These are phyloP conservation scores for Amiota communis DNA, from an alignment of 2,888 invertebrate genomes.

Conservation along the genomic window DNA sequence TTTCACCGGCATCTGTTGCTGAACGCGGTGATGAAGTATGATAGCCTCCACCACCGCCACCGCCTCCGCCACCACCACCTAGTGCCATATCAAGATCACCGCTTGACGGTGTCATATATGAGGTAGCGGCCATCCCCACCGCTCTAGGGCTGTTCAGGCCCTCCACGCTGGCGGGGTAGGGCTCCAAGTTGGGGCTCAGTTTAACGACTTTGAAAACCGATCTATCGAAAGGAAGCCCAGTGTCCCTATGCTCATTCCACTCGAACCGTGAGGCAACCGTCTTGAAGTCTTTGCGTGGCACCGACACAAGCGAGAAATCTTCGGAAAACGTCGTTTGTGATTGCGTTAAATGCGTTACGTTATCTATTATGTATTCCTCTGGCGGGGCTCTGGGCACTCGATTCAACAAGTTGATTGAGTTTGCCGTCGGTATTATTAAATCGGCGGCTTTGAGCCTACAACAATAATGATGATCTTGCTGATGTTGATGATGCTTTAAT, in stretches of 20 bases:
- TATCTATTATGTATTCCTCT: background rate
- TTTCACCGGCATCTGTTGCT: slow-evolving; percentile 90
- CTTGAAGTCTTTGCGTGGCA: slow-evolving; percentile 70
- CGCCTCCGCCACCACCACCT: slow-evolving; percentile 77
- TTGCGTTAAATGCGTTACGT: too few relatives aligned
- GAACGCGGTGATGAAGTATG: slow-evolving; percentile 86
- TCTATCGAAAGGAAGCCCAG: slow-evolving; percentile 73
- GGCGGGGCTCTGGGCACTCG: background rate
- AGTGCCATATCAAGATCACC: slow-evolving; percentile 83
- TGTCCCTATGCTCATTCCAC: slow-evolving; percentile 74
- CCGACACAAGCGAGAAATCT: slow-evolving; percentile 50
- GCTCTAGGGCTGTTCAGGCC: slow-evolving; percentile 77
- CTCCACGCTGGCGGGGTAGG: slow-evolving; percentile 75
- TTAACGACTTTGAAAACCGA: slow-evolving; percentile 74
- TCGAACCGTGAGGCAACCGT: slow-evolving; percentile 73
- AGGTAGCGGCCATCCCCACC: slow-evolving; percentile 95
- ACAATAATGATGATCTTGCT: background rate
- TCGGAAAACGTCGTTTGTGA: background rate
- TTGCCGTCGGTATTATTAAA: slow-evolving; percentile 20
- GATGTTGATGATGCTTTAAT: background rate
- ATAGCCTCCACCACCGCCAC: slow-evolving; percentile 77
- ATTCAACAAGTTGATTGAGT: slow-evolving; percentile 18
- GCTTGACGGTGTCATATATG: slow-evolving; percentile 91
- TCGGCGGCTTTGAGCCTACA: background rate
- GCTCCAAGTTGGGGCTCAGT: slow-evolving; percentile 75